Evolutionary conservation across 2,797 vertebrate species (phyloP), one percentile per base, ranked within the genome.

Genomic region (Sparidentex hasta): DNA sequence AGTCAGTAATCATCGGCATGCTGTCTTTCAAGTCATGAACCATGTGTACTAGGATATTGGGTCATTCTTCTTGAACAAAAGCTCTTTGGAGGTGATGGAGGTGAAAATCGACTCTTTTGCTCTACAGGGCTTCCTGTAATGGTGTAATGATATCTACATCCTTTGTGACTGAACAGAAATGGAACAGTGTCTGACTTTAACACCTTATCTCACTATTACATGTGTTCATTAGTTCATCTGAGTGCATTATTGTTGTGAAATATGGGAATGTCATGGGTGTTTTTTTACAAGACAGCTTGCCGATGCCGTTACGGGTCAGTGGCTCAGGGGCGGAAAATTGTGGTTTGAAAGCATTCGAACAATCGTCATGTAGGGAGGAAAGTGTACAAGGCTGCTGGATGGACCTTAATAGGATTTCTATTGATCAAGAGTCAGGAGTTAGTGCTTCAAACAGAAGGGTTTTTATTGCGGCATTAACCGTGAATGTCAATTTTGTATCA

Each of bases 1-100:
- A 55, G 16, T 71, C 9, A 55, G 16, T 52, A 52, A 48, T 87
- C 43, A 74, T 17, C 63, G 44, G 16, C 23, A 65, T 58, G 21
- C 5, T 47, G 55, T 71, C 71, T 78, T 65, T 58, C 56, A 68
- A 59, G 65, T 47, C 64, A 52, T 71, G 52, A 83, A 74, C 65
- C 67, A 20, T 66, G 20, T 73, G 48, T n/a, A 3, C 14, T 6
- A 9, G 27, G 29, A 69, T 72, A 74, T 57, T 79, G 54, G 55
- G 55, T 65, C 38, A 56, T 65, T 89, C 68, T 55, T 59, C 46
- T 67, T 57, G 68, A 78, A 82, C 50, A 69, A 78, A 79, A 41
- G 46, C 46, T 66, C 38, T 72, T 80, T 33, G 48, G 52, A n/a
- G n/a, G 33, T 69, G 65, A 80, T 54, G 9, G 18, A 59, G 25